phyloP scores from a whole-genome alignment of 2,797 vertebrate genomes.

The Allobates femoralis region DNA sequence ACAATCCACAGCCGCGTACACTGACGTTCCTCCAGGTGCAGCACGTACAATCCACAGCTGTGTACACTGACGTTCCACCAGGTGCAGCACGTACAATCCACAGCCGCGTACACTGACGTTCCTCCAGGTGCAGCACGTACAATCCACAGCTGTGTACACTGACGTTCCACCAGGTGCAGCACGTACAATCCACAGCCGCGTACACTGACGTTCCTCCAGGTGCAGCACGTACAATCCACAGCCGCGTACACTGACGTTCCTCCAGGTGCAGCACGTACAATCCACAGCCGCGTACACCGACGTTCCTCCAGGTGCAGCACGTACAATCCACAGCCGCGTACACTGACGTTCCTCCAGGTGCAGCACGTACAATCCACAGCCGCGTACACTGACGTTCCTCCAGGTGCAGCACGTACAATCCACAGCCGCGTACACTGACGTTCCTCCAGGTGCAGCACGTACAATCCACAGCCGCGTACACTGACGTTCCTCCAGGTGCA shows the following conservation, averaged over 20 bases:
- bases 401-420: background rate
- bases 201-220: background rate
- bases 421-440: background rate
- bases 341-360: background rate
- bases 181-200: background rate
- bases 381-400: background rate
- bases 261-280: background rate
- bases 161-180: background rate
- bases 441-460: background rate
- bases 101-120: background rate
- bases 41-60: background rate
- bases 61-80: background rate
- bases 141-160: background rate
- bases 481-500: background rate
- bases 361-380: background rate
- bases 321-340: background rate
- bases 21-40: background rate
- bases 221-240: background rate
- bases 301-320: background rate
- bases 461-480: background rate
- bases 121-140: background rate
- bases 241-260: background rate
- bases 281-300: background rate
- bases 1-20: background rate
- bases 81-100: background rate